Percentiles rank a stretch among this genome's conserved stretches.
Evolutionary conservation across 1,140 invertebrate species (phyloP).

Genomic region (Megathymus violae): DNA sequence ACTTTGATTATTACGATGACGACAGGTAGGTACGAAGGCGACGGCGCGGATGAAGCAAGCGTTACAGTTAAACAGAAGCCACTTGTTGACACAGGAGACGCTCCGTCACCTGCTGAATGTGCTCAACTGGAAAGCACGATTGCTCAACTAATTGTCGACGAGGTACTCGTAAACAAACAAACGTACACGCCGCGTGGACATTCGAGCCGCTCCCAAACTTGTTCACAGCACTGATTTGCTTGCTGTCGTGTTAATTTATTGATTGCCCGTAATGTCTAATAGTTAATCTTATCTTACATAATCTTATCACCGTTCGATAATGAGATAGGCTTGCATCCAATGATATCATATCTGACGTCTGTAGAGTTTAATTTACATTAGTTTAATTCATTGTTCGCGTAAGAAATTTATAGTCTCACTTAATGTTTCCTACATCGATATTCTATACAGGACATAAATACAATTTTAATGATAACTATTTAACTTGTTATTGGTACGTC

Average conservation of each 20-base stretch:
- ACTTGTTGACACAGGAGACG: conserved; percentile 55
- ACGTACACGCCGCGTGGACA: conserved; percentile 44
- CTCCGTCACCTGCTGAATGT: conserved; percentile 58
- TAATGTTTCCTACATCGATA: no score
- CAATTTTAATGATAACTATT: no score
- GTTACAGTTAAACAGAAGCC: conserved; percentile 56
- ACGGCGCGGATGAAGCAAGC: conserved; percentile 56
- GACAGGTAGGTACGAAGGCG: conserved; percentile 43
- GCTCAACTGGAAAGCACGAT: conserved; percentile 58
- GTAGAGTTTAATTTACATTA: conserved; percentile 9
- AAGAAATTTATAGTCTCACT: no score
- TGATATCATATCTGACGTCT: conserved; percentile 7
- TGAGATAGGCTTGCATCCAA: conserved; percentile 22
- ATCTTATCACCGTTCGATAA: conserved; percentile 20
- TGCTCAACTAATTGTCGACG: conserved; percentile 70
- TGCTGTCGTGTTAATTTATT: conserved; percentile 54
- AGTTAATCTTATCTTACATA: conserved; percentile 8
- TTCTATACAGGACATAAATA: no score
- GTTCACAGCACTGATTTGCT: conserved; percentile 47
- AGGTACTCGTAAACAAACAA: conserved; percentile 70
- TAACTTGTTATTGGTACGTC: no score
- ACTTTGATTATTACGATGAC: conserved; percentile 50
- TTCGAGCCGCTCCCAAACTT: conserved; percentile 52
- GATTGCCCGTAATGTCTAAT: conserved; percentile 31
- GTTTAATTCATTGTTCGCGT: no score